Evolutionary conservation across 2,888 invertebrate genomes (phyloP).

Genomic region (Cryptosula pallasiana): DNA sequence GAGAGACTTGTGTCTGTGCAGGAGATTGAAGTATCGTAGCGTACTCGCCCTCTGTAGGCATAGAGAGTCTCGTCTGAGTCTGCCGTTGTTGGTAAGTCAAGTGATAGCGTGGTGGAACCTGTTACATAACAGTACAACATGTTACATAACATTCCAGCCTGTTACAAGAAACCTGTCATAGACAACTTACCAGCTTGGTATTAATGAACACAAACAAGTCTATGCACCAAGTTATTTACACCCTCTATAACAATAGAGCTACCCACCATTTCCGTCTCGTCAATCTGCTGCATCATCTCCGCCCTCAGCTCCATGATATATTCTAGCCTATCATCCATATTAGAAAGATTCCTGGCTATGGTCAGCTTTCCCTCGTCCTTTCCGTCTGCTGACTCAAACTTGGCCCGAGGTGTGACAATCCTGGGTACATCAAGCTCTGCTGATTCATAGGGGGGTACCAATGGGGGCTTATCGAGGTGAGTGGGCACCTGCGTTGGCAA

Average conservation of each 20-base stretch:
- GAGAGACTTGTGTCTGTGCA: background rate
- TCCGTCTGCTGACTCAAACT: background rate
- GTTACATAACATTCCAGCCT: no score
- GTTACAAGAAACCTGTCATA: no score
- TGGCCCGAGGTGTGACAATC: background rate
- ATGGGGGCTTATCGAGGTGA: background rate
- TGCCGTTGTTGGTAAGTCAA: conserved; percentile 11
- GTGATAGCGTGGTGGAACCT: background rate
- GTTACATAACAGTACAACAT: no score
- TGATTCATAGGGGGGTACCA: background rate
- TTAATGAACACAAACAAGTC: no score
- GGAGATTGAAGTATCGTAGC: background rate
- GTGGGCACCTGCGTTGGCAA: no score
- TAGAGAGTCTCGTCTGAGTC: background rate
- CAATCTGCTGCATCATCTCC: conserved; percentile 45
- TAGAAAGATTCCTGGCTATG: conserved; percentile 36
- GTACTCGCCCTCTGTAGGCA: background rate
- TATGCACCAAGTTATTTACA: no score
- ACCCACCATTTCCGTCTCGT: conserved; percentile 41
- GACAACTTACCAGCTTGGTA: no score
- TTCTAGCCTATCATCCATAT: conserved; percentile 43
- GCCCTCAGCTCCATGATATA: conserved; percentile 44
- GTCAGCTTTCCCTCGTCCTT: conserved; percentile 34
- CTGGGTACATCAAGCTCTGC: background rate
- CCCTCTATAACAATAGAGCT: no score